These are phyloP conservation scores for Novumbra hubbsi DNA, from an alignment of 2,797 vertebrate genomes.

Conservation along the genomic window DNA sequence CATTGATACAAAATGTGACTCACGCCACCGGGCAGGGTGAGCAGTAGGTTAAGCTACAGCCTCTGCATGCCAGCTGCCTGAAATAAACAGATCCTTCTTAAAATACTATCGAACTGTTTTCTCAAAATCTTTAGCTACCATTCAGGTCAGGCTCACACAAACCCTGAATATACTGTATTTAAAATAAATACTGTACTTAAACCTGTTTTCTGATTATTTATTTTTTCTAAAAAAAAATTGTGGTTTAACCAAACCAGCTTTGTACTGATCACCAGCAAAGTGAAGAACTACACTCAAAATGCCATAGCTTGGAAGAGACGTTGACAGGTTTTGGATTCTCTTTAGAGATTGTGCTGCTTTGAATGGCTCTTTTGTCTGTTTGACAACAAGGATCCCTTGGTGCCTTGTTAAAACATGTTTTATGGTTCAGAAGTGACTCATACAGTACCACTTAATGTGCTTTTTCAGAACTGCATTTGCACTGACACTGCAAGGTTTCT, in stretches of 20 bases:
- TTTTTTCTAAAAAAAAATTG: neutral
- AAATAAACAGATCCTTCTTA: neutral
- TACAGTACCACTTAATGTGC: neutral
- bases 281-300: conserved; percentile 34
- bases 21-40: neutral
- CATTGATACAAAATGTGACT: neutral
- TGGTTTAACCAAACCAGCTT: conserved; percentile 19
- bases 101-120: neutral
- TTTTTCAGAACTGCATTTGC: neutral
- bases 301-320: conserved; percentile 39
- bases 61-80: neutral
- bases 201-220: neutral
- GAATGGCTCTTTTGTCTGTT: neutral
- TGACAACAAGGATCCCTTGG: neutral
- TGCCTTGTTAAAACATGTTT: neutral
- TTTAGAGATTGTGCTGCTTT: neutral
- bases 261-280: conserved; percentile 36
- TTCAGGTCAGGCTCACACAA: neutral
- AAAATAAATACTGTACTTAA: neutral
- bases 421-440: neutral
- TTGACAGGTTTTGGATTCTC: conserved; percentile 50
- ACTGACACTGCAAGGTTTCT: neutral
- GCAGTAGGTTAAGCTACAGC: neutral
- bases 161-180: neutral
- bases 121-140: neutral